Evolutionary conservation across 2,888 invertebrate genomes (phyloP), one percentile per base, ranked within the genome.

Genomic region (Xestobium rufovillosum): DNA sequence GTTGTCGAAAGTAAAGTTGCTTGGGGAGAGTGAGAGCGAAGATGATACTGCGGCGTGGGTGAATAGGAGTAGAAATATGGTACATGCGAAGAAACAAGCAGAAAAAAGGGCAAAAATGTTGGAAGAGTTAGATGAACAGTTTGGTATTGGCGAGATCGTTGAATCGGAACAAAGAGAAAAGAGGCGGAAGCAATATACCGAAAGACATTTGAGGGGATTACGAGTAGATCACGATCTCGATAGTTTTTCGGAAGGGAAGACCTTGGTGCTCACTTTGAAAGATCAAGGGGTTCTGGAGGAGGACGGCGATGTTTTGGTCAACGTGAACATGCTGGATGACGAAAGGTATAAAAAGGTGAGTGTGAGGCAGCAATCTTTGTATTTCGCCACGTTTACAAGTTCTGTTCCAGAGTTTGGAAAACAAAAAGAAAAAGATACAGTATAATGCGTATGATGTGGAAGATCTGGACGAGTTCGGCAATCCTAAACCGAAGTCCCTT

Each of bases 81-180:
- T 84, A 33, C 73, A 80, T 47, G 85, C 89, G 51, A 90, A 84
- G 53, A 78, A 77, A 44, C 82, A 85, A 52, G 96, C 96, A 0
- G 85, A 82, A 11, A 83, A 85, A 65, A 72, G 86, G 64, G 96
- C 92, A 13, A 91, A 90, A 61, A 75, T 88, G 71, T 65, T 97
- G 56, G 91, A 95, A 66, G 92, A 96, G 66, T 76, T 97, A 73
- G 97, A 97, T 67, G 85, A 79, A 48, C 92, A 88, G 61, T 95
- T 96, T 72, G 95, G 94, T 16, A 80, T 94, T 42, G 76, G 80
- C 9, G 84, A 82, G 51, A 69, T 94, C 31, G 75, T 95, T n/a
- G 83, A 85, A 45, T 79, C 85, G 49, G 88, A 88, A 53, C 75
- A 76, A 45, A 67, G 68, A 32, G 69, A 67, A 41, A 73, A 75